Evolutionary conservation across 2,113 vertebrate species (phyloP).

Genomic region (Panthera tigris): DNA sequence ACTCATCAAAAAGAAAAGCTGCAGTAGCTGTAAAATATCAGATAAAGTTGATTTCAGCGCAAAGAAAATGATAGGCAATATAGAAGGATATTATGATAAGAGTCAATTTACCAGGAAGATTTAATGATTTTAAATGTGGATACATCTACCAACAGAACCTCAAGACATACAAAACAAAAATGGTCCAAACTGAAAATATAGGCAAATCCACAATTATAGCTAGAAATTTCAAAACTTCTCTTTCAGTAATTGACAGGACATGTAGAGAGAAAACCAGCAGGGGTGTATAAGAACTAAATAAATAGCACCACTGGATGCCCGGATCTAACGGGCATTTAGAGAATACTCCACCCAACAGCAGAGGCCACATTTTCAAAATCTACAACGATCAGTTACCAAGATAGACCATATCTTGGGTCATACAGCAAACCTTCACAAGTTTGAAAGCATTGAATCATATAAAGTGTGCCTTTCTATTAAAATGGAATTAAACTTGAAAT

Average conservation of each 20-base stretch:
- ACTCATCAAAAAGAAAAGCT: neutral
- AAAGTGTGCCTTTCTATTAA: neutral
- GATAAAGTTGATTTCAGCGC: neutral
- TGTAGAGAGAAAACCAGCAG: neutral
- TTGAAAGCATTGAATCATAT: neutral
- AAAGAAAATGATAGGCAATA: neutral
- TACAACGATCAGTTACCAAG: neutral
- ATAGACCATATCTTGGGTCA: neutral
- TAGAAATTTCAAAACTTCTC: neutral
- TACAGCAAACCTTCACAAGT: neutral
- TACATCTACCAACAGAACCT: neutral
- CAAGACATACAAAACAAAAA: neutral
- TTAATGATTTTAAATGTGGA: neutral
- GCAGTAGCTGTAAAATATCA: neutral
- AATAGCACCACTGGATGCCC: neutral
- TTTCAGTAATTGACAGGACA: neutral
- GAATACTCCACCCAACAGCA: neutral
- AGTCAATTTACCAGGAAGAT: neutral
- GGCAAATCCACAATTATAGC: neutral
- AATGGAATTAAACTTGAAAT: neutral
- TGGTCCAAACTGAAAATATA: neutral
- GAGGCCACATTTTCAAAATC: neutral
- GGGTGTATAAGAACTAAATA: neutral
- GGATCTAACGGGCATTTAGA: neutral
- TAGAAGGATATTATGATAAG: neutral